Conservation (phyloP, 2,888 invertebrate species). For the Aspidiotus destructor region DNA sequence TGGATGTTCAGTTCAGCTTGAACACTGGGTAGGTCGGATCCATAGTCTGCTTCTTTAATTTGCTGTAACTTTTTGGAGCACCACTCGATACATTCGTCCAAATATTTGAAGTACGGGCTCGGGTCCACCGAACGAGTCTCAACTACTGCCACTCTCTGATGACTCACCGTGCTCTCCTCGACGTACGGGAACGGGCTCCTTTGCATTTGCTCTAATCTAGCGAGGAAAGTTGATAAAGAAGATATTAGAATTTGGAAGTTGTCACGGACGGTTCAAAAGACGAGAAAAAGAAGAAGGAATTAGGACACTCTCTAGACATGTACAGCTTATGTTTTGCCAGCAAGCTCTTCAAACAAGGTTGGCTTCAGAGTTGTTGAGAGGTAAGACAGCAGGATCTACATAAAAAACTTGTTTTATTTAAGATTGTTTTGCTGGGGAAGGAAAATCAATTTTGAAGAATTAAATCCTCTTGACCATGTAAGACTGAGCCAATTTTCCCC, state of each 20-base stretch:
- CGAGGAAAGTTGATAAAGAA: slow-evolving; percentile 65
- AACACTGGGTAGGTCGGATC: slow-evolving; percentile 82
- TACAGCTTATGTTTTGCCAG: slow-evolving; percentile 74
- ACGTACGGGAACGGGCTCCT: slow-evolving; percentile 58
- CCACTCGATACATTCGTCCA: slow-evolving; percentile 93
- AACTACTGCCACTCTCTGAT: slow-evolving; percentile 75
- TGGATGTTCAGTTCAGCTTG: slow-evolving; percentile 83
- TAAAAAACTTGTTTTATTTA: no score
- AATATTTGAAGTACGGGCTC: slow-evolving; percentile 82
- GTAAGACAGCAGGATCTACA: no score
- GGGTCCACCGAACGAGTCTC: slow-evolving; percentile 87
- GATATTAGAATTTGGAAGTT: slow-evolving; percentile 63
- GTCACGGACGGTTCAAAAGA: slow-evolving; percentile 77
- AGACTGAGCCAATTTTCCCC: no score
- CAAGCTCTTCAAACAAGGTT: slow-evolving; percentile 79
- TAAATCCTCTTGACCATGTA: no score
- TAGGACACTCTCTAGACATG: slow-evolving; percentile 82
- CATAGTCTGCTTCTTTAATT: slow-evolving; percentile 83
- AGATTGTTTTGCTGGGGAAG: no score
- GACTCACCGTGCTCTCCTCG: slow-evolving; percentile 78
- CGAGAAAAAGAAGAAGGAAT: no score
- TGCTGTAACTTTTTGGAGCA: slow-evolving; percentile 88
- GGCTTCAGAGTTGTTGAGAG: no score
- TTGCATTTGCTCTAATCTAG: no score
- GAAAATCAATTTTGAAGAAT: no score